These are phyloP conservation scores for Cactoblastis cactorum DNA, from an alignment of 2,888 invertebrate species.

Conservation along the genomic window DNA sequence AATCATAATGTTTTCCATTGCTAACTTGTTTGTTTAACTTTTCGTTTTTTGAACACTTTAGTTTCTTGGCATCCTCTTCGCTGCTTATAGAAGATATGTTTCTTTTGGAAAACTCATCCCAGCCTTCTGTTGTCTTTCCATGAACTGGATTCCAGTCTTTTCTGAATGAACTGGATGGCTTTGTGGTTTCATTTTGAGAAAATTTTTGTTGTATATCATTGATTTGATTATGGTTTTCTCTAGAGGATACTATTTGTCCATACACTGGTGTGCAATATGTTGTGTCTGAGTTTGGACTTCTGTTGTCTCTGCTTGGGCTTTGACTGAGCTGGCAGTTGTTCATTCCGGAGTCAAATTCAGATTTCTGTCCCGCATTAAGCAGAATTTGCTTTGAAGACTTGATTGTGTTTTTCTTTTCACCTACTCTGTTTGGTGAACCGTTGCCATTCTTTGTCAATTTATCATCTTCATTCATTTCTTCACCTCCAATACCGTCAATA, in stretches of 20 bases:
- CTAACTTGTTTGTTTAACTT: slow-evolving; percentile 45
- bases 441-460: slow-evolving; percentile 39
- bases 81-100: slow-evolving; percentile 61
- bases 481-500: slow-evolving; percentile 67
- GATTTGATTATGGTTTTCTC: slow-evolving; percentile 73
- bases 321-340: slow-evolving; percentile 69
- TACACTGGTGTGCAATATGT: slow-evolving; percentile 72
- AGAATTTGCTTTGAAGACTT: slow-evolving; percentile 74
- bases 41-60: slow-evolving; percentile 46
- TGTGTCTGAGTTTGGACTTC: slow-evolving; percentile 51
- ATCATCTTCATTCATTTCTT: slow-evolving; percentile 61
- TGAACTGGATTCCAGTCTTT: slow-evolving; percentile 61
- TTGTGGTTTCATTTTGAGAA: slow-evolving; percentile 50
- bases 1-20: slow-evolving; percentile 69
- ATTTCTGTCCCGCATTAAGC: slow-evolving; percentile 70
- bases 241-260: slow-evolving; percentile 69
- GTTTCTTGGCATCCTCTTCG: slow-evolving; percentile 45
- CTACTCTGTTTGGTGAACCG: slow-evolving; percentile 42
- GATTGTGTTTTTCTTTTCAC: slow-evolving; percentile 48
- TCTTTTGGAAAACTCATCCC: slow-evolving; percentile 68
- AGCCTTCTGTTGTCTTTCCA: slow-evolving; percentile 56
- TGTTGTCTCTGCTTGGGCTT: slow-evolving; percentile 45
- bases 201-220: slow-evolving; percentile 72
- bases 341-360: slow-evolving; percentile 74
- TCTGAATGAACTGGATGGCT: slow-evolving; percentile 66